Evolutionary conservation across 1,140 invertebrate genomes (phyloP).

Genomic region (Sinella curviseta): DNA sequence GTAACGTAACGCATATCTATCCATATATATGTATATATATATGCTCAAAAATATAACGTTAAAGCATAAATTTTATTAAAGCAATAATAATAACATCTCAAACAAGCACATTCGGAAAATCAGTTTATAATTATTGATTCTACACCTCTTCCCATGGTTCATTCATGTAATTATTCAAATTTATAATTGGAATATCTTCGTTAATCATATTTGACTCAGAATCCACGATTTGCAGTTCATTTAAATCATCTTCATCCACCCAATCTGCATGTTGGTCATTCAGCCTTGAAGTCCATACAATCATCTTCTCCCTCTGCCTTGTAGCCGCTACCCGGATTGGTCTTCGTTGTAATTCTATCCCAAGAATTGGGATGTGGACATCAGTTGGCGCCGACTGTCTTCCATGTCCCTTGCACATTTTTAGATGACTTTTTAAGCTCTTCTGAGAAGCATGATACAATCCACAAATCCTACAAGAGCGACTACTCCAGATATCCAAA

Average conservation of each 20-base stretch:
- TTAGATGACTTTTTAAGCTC: neutral
- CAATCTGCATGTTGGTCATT: conserved; percentile 10
- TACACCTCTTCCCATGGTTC: neutral
- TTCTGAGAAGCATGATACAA: neutral
- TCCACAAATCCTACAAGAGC: neutral
- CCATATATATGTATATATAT: too few species aligned
- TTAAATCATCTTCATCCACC: neutral
- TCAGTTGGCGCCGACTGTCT: neutral
- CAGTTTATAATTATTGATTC: too few species aligned
- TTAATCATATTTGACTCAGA: neutral
- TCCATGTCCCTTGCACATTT: neutral
- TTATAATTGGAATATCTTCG: neutral
- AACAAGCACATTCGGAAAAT: too few species aligned
- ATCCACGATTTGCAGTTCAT: neutral
- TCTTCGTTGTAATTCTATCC: neutral
- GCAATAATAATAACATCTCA: too few species aligned
- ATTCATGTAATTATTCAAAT: neutral
- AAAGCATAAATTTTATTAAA: too few species aligned
- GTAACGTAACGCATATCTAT: too few species aligned
- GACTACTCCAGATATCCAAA: neutral
- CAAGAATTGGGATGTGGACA: neutral
- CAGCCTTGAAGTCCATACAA: neutral
- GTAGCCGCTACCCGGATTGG: neutral
- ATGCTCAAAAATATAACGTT: too few species aligned
- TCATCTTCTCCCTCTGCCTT: neutral